Base-by-base conservation (phyloP, 2,888 invertebrate species). In the Amblyjoppa fuscipennis region DNA sequence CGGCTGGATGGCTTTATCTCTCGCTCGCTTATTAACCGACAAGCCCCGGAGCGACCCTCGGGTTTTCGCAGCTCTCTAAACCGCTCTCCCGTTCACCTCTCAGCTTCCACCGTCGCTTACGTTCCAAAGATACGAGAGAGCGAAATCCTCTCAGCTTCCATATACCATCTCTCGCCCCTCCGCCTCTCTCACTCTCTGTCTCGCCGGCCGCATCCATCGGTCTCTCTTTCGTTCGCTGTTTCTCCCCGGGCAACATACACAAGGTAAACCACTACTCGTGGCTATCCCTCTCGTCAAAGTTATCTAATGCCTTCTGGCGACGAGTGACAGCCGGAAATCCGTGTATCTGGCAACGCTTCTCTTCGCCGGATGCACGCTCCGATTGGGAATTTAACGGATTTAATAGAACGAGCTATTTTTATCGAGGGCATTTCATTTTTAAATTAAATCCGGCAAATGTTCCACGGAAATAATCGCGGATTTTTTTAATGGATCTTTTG, bases 1-100 rank as follows among this genome's bases (percentile, higher is more conserved):
- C 89, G 86, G 88, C 87, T 79, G 88, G 89, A 87, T 88, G 89
- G 85, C 84, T 90, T 89, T 89, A 91, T 91, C 90, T 89, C 77
- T 84, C 85, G 87, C 81, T 79, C 88, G 84, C 88, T 90, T 91
- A 91, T 91, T 91, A 90, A 91, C 89, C 88, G 76, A 86, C 89
- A 85, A 89, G 87, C 88, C 87, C 68, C 78, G 77, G 59, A 83
- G 61, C 85, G 85, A 73, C 80, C 84, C 84, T 75, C 71, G 49
- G 56, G 45, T 75, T 80, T 75, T 79, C 71, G 49, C 73, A 49
- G 56, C 64, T 69, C 49, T 25, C n/a, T 56, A 77, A 64, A 28
- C 56, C 68, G 34, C 66, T 20, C 49, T 49, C 31, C 61, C 49
- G 28, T n/a, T 45, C 45, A 41, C 70, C 31, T 51, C 70, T 45